Evolutionary conservation across 2,888 invertebrate species (phyloP).

Genomic region (Scotopteryx bipunctaria): DNA sequence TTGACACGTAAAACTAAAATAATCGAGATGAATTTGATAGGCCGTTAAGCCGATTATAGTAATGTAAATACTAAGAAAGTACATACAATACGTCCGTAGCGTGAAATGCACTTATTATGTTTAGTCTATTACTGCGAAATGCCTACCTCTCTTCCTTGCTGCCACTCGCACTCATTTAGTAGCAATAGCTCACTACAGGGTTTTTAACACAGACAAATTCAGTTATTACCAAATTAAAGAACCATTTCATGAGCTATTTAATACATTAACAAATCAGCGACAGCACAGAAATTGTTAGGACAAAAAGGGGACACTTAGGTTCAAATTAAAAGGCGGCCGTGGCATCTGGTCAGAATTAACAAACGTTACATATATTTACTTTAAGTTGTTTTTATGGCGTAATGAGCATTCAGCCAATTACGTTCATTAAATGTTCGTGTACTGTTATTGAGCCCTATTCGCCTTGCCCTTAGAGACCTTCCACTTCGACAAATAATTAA

Average conservation of each 20-base stretch:
- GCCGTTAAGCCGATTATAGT: slow-evolving; percentile 29
- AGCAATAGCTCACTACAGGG: background rate
- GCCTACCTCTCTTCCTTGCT: background rate
- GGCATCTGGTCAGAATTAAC: too few species aligned
- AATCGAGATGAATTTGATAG: slow-evolving; percentile 15
- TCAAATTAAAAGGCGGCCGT: too few species aligned
- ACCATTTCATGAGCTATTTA: background rate
- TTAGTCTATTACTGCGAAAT: background rate
- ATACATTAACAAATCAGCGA: background rate
- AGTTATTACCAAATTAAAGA: too few species aligned
- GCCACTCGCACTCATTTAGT: background rate
- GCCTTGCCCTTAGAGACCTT: too few species aligned
- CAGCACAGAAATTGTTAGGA: background rate
- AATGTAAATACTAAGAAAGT: slow-evolving; percentile 16
- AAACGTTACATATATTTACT: too few species aligned
- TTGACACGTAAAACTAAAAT: slow-evolving; percentile 13
- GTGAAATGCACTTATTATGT: slow-evolving; percentile 10
- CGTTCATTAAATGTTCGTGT: too few species aligned
- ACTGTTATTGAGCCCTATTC: too few species aligned
- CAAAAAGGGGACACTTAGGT: too few species aligned
- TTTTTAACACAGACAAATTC: background rate
- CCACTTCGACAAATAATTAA: too few species aligned
- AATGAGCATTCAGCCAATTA: too few species aligned
- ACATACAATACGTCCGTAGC: slow-evolving; percentile 28
- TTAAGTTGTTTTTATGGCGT: too few species aligned